A percentile compares a stretch with the other conserved stretches of the same genome.
These are phyloP conservation scores for Troides helena DNA, from an alignment of 2,888 invertebrate genomes.

Conservation along the genomic window DNA sequence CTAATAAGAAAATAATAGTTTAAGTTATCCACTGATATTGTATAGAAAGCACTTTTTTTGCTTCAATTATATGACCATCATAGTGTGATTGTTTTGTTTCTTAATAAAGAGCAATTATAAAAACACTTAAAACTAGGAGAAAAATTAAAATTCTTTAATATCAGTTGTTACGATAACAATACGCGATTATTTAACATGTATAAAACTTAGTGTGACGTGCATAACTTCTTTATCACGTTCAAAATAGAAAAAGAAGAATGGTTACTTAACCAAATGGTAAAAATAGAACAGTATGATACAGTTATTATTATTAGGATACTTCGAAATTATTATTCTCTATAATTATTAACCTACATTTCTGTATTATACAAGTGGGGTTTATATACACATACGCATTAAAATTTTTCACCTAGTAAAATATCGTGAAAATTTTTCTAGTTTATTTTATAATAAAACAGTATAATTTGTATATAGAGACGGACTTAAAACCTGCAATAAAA, in stretches of 20 bases:
- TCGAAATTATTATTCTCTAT: background rate
- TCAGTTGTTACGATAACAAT: background rate
- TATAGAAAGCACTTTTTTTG: too few species aligned
- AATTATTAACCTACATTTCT: conserved; percentile 14
- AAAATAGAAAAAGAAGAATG: background rate
- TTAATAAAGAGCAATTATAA: background rate
- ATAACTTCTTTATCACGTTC: background rate
- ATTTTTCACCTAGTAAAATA: conserved; percentile 10
- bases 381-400: conserved; percentile 3
- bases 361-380: conserved; percentile 10
- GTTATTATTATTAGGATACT: background rate
- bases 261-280: too few species aligned
- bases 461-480: conserved; percentile 44
- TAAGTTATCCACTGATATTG: too few species aligned
- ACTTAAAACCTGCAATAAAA: conserved; percentile 51
- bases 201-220: background rate
- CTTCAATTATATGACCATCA: too few species aligned
- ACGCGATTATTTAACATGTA: background rate
- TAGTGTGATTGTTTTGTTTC: background rate
- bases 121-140: background rate
- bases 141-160: background rate
- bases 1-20: too few species aligned
- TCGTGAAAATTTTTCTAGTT: conserved; percentile 14
- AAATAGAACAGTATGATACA: conserved; percentile 2
- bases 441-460: conserved; percentile 23